Percentiles rank a stretch among this genome's conserved stretches.
Conservation (phyloP, 2,888 invertebrate species). For the Hypomecis atomaria region DNA sequence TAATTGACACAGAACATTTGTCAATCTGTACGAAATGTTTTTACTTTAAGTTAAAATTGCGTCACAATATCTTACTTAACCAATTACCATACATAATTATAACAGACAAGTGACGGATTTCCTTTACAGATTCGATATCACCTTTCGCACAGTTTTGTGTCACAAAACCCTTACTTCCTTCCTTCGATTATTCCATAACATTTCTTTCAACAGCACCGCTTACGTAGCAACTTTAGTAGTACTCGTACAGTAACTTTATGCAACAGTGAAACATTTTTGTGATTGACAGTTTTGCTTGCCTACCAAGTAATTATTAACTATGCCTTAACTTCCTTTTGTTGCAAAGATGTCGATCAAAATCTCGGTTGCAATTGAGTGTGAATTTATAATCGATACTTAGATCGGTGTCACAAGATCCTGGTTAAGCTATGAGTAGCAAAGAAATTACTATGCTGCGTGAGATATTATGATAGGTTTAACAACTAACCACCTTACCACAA, state of each 20-base stretch:
- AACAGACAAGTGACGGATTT: constrained; percentile 17
- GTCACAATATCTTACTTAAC: neutral
- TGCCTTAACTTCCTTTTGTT: constrained; percentile 7
- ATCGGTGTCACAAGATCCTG: constrained; percentile 13
- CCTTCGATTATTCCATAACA: constrained; percentile 17
- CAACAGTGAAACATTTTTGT: constrained; percentile 12
- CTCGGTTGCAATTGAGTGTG: too few species aligned
- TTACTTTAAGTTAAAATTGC: neutral
- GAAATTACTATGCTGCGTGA: neutral
- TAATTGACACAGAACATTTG: neutral
- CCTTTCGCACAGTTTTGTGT: constrained; percentile 12
- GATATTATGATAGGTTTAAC: neutral
- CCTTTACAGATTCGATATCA: constrained; percentile 5
- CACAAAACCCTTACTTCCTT: constrained; percentile 27
- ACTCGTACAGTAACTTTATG: constrained; percentile 21
- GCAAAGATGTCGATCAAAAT: neutral
- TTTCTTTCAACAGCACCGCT: constrained; percentile 10
- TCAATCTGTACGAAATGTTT: too few species aligned
- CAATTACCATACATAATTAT: neutral
- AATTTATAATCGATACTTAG: neutral
- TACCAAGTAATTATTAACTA: constrained; percentile 8
- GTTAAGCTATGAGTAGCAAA: neutral
- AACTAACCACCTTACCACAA: too few species aligned
- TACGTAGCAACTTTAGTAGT: constrained; percentile 1
- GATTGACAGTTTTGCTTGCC: constrained; percentile 20